These are phyloP conservation scores for Leptopilina drosophilae DNA, from an alignment of 2,888 invertebrate genomes.

Conservation along the genomic window DNA sequence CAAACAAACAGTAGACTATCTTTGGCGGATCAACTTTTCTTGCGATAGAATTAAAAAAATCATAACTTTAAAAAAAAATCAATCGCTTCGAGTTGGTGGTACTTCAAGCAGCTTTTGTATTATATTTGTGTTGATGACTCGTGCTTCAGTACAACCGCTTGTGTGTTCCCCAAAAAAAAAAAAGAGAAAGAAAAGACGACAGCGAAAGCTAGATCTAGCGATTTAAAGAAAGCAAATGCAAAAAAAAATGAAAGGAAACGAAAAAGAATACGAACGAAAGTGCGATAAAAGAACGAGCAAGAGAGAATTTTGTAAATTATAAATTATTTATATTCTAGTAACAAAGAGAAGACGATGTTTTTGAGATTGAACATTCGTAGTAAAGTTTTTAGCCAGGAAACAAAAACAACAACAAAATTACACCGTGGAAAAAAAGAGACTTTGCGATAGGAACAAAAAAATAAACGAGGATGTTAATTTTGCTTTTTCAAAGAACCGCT, in stretches of 20 bases:
- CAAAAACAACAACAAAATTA: constrained; percentile 49
- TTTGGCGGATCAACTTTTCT: constrained; percentile 18
- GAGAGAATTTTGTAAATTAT: constrained; percentile 68
- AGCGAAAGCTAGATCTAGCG: constrained; percentile 13
- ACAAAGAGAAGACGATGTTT: constrained; percentile 55
- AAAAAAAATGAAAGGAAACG: constrained; percentile 2
- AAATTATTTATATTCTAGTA: constrained; percentile 71
- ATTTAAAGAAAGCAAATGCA: constrained; percentile 5
- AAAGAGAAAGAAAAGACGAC: constrained; percentile 47
- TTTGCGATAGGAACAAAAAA: constrained; percentile 55
- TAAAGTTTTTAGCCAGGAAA: constrained; percentile 57
- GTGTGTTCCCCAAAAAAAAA: constrained; percentile 65
- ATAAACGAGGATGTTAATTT: background rate
- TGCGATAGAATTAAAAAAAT: constrained; percentile 33
- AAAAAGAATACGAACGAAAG: constrained; percentile 32
- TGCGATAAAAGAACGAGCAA: constrained; percentile 29
- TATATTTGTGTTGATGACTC: constrained; percentile 62
- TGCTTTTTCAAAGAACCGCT: constrained; percentile 9
- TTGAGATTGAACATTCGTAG: constrained; percentile 59
- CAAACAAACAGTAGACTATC: background rate
- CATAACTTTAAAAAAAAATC: constrained; percentile 55
- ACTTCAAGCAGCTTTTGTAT: constrained; percentile 68
- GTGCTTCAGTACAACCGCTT: constrained; percentile 68
- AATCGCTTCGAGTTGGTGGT: constrained; percentile 62
- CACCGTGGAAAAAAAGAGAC: constrained; percentile 56